These are phyloP conservation scores for Leptoclinus maculatus DNA, from an alignment of 2,797 vertebrate species.

Conservation along the genomic window DNA sequence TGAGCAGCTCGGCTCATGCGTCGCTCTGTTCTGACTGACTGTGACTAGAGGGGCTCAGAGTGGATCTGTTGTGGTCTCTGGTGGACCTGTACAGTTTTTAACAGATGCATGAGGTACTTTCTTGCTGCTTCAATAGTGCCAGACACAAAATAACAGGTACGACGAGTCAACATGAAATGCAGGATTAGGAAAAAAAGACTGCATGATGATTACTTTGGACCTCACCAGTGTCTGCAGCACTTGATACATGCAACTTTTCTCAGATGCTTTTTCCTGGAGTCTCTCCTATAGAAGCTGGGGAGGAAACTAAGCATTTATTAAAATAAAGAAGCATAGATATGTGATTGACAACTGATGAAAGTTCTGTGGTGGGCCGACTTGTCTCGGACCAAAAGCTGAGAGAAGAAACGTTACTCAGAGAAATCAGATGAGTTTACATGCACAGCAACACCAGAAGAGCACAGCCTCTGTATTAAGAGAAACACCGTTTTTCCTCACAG, in stretches of 20 bases:
- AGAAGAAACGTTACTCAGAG: background rate
- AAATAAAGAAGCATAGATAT: slow-evolving; percentile 1
- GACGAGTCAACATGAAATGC: background rate
- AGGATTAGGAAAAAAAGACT: background rate
- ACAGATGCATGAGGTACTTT: slow-evolving; percentile 12
- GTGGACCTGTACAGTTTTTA: background rate
- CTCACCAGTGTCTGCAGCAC: background rate
- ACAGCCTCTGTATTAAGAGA: background rate
- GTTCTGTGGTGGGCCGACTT: background rate
- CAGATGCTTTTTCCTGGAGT: background rate
- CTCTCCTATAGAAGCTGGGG: background rate
- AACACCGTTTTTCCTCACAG: background rate
- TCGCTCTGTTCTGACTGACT: slow-evolving; percentile 18
- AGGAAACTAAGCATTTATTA: background rate
- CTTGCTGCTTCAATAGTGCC: background rate
- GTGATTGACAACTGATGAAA: background rate
- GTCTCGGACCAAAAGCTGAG: background rate
- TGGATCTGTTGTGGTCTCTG: background rate
- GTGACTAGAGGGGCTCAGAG: slow-evolving; percentile 14
- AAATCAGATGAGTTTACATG: background rate
- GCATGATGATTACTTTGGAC: background rate
- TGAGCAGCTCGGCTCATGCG: slow-evolving; percentile 22
- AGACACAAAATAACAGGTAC: background rate
- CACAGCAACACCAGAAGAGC: background rate
- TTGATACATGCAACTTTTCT: background rate